Evolutionary conservation across 2,113 vertebrate species (phyloP).

Genomic region (Passer domesticus): DNA sequence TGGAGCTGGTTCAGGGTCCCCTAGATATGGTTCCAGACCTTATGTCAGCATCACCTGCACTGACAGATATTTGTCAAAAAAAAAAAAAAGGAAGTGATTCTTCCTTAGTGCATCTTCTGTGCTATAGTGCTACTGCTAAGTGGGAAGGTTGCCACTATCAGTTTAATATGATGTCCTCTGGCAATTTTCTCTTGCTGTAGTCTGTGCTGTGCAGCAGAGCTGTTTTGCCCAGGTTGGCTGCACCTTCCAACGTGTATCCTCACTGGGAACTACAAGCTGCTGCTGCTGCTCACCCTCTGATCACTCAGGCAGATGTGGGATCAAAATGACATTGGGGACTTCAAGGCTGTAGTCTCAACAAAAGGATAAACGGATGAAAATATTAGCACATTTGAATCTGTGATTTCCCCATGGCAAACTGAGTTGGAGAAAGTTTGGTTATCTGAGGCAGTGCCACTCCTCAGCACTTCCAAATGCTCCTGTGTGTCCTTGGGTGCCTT

Average conservation of each 20-base stretch:
- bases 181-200: neutral
- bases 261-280: conserved; percentile 73
- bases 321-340: neutral
- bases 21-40: neutral
- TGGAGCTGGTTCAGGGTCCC: neutral
- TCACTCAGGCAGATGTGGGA: neutral
- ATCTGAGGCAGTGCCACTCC: neutral
- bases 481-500: neutral
- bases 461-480: neutral
- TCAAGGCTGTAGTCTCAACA: neutral
- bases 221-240: conserved; percentile 68
- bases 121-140: neutral
- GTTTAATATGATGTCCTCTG: neutral
- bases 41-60: fast-evolving
- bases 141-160: neutral
- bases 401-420: neutral
- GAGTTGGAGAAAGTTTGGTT: neutral
- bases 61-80: neutral
- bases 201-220: conserved; percentile 69
- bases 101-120: neutral
- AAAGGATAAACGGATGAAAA: neutral
- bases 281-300: conserved; percentile 65
- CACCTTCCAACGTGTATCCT: conserved; percentile 75
- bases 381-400: neutral
- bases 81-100: too few relatives aligned